These are phyloP conservation scores for Oreochromis grahami DNA, from an alignment of 2,797 vertebrate genomes.

Conservation along the genomic window DNA sequence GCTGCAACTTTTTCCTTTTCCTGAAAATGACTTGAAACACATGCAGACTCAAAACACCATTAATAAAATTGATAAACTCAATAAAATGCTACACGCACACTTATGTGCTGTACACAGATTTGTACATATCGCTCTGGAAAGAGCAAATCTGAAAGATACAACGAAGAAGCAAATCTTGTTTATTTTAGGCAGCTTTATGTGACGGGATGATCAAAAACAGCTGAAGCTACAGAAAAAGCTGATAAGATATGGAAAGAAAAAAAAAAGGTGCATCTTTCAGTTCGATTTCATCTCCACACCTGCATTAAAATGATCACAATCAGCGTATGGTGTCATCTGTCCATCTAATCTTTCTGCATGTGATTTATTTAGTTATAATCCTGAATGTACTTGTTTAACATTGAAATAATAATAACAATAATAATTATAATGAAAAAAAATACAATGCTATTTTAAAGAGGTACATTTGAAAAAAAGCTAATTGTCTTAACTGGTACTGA, in stretches of 20 bases:
- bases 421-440: constrained; percentile 42
- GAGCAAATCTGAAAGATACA: constrained; percentile 20
- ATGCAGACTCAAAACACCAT: constrained; percentile 56
- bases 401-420: constrained; percentile 58
- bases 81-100: constrained; percentile 20
- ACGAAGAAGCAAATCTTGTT: constrained; percentile 30
- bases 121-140: constrained; percentile 43
- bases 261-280: constrained; percentile 48
- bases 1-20: constrained; percentile 65
- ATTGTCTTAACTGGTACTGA: constrained; percentile 84
- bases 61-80: constrained; percentile 7
- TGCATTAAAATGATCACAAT: constrained; percentile 48
- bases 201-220: constrained; percentile 31
- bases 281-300: constrained; percentile 47
- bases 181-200: constrained; percentile 43
- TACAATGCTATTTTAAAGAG: constrained; percentile 77
- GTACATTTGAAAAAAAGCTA: constrained; percentile 75
- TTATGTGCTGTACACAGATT: constrained; percentile 35
- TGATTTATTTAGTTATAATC: constrained; percentile 84
- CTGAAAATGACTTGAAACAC: constrained; percentile 77
- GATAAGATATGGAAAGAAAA: constrained; percentile 44
- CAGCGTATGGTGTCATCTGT: constrained; percentile 66
- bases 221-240: constrained; percentile 29
- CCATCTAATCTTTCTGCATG: constrained; percentile 91
- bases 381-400: constrained; percentile 89